Conservation (phyloP, 2,797 vertebrate genomes). For the Sitta carolinensis region DNA sequence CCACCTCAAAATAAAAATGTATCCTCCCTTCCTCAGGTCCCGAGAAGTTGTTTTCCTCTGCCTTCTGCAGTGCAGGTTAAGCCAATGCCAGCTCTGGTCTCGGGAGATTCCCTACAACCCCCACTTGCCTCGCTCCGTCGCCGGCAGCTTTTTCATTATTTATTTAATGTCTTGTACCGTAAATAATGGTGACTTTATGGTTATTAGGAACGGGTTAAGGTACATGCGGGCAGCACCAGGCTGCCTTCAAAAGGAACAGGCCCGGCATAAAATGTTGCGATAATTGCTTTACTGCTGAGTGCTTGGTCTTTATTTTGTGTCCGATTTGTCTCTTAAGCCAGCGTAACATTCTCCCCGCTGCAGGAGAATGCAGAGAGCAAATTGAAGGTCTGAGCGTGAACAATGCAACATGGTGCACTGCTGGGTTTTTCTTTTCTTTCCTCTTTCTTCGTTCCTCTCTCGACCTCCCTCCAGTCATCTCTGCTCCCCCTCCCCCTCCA, state of each 20-base stretch:
- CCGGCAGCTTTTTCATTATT: constrained; percentile 82
- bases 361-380: constrained; percentile 99
- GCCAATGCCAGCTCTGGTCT: constrained; percentile 62
- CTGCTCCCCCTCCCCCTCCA: constrained; percentile 77
- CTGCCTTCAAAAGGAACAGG: constrained; percentile 91
- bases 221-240: constrained; percentile 89
- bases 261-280: constrained; percentile 95
- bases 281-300: constrained; percentile 99
- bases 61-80: constrained; percentile 58
- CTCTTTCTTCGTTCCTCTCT: constrained; percentile 81
- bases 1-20: constrained; percentile 26
- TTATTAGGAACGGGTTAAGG: constrained; percentile 98
- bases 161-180: constrained; percentile 99
- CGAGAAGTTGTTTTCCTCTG: constrained; percentile 7
- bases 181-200: constrained; percentile 99
- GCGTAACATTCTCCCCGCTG: constrained; percentile 99
- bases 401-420: constrained; percentile 98
- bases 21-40: background rate
- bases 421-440: constrained; percentile 87
- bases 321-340: constrained; percentile 99
- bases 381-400: constrained; percentile 99
- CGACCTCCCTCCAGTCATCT: constrained; percentile 80
- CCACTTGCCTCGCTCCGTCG: constrained; percentile 69
- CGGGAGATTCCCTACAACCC: constrained; percentile 61
- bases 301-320: constrained; percentile 92